phyloP scores from a whole-genome alignment of 2,888 invertebrate genomes.

The Stenolophus ochropezus region DNA sequence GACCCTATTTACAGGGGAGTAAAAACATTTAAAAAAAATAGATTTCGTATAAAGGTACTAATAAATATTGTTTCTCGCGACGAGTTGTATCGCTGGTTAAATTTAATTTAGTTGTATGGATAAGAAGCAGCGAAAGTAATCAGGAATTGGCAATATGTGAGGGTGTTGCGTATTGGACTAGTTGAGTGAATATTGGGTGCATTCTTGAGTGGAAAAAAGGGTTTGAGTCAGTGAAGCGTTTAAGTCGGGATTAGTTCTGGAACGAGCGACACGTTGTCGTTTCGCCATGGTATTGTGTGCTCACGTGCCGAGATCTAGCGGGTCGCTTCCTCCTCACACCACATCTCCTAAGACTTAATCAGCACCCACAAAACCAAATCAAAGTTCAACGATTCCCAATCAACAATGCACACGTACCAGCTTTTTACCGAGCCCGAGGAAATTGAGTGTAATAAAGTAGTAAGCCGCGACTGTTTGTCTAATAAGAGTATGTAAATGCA shows the following conservation, averaged over 20 bases:
- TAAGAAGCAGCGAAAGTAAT: too few species aligned
- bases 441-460: background rate
- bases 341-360: slow-evolving; percentile 43
- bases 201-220: slow-evolving; percentile 22
- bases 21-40: too few species aligned
- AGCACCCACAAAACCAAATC: slow-evolving; percentile 9
- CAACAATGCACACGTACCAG: slow-evolving; percentile 7
- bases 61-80: too few species aligned
- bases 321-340: slow-evolving; percentile 50
- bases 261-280: slow-evolving; percentile 19
- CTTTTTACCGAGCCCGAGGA: background rate
- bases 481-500: slow-evolving; percentile 3
- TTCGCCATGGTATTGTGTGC: background rate
- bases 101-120: too few species aligned
- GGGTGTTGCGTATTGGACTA: background rate
- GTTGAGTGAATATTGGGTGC: slow-evolving; percentile 9
- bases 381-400: slow-evolving; percentile 1
- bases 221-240: slow-evolving; percentile 1
- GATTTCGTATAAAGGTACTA: too few species aligned
- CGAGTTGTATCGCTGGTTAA: too few species aligned
- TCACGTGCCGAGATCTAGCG: slow-evolving; percentile 25
- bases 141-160: too few species aligned
- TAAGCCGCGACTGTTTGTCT: background rate
- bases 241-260: slow-evolving; percentile 42
- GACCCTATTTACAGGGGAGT: too few species aligned